phyloP scores from a whole-genome alignment of 2,888 invertebrate species.

The Watsonalla cultraria region DNA sequence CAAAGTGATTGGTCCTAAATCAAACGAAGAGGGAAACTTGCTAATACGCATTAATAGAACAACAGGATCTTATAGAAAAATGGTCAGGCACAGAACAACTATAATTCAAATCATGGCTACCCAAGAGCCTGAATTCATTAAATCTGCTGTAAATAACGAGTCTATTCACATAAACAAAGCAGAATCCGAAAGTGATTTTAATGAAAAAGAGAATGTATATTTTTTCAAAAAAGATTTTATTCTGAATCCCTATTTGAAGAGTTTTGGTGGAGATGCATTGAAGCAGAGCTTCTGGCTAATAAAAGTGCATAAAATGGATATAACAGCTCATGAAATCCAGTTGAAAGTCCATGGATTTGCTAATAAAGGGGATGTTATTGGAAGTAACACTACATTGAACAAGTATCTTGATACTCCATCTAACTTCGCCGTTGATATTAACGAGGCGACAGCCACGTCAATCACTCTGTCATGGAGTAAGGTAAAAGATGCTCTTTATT shows the following conservation, averaged over 20 bases:
- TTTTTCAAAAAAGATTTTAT: slow-evolving; percentile 44
- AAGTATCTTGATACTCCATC: slow-evolving; percentile 29
- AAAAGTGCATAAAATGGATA: slow-evolving; percentile 48
- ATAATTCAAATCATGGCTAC: slow-evolving; percentile 53
- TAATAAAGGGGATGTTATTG: slow-evolving; percentile 36
- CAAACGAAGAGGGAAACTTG: slow-evolving; percentile 40
- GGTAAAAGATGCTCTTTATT: slow-evolving; percentile 32
- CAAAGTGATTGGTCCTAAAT: slow-evolving; percentile 33
- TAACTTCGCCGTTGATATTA: slow-evolving; percentile 28
- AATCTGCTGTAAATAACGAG: slow-evolving; percentile 45
- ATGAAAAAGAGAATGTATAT: slow-evolving; percentile 41
- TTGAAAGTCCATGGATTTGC: slow-evolving; percentile 50
- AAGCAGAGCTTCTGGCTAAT: slow-evolving; percentile 50
- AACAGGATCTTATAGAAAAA: slow-evolving; percentile 45
- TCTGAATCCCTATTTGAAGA: slow-evolving; percentile 48
- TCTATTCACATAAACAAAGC: slow-evolving; percentile 36
- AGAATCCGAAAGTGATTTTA: slow-evolving; percentile 43
- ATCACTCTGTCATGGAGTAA: slow-evolving; percentile 46
- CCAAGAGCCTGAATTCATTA: slow-evolving; percentile 35
- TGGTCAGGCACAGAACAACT: slow-evolving; percentile 49
- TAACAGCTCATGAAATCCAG: slow-evolving; percentile 45
- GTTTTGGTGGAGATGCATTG: slow-evolving; percentile 21
- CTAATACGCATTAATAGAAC: slow-evolving; percentile 49
- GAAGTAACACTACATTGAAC: slow-evolving; percentile 24
- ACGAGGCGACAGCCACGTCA: slow-evolving; percentile 35